Base-by-base conservation (phyloP, 2,113 vertebrate species). In the Stictonetta naevosa region DNA sequence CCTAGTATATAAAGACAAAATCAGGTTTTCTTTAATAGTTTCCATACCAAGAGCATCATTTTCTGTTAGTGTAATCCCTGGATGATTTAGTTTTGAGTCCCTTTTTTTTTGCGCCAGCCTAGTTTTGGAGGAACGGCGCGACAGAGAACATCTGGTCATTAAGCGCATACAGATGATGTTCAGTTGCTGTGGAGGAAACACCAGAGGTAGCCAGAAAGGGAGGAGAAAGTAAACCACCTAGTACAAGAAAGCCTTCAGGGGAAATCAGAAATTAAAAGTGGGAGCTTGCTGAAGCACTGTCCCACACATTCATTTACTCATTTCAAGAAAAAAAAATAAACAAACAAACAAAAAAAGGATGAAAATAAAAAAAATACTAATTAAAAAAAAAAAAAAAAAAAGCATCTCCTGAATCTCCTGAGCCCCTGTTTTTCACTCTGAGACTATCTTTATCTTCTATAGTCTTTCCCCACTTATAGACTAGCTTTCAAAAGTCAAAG, bases 21-120 rank as follows among this genome's bases (percentile, higher is more conserved):
- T 96, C 96, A 96, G 95, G 96, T 96, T 97, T 97, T 94, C 95
- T 96, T 97, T 97, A 97, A 97, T 97, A 96, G 95, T 96, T 97
- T 96, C 94, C 95, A 96, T 96, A 96, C 90, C 91, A 96, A 96
- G 44, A 96, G 91, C 77, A 97, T 97, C 96, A 96, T 96, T 97
- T 97, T 96, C 93, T 90, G 87, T 96, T 97, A 96, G 96, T 83
- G 83, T 94, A 97, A 95, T 96, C 93, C 94, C 84, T 87, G 91
- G 95, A 91, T 97, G 85, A 97, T 97, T 97, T 96, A 89, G 76
- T 94, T 95, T 83, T 83, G 48, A 94, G 59, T 92, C 56, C 14
- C 4, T 5, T 63, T 64, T 76, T 76, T 88, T 74, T 69, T 34
- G 6, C 33, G 91, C 59, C 73, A 90, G 60, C 59, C 66, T 92